Percentiles rank a stretch among this genome's conserved stretches.
phyloP scores from a whole-genome alignment of 2,888 invertebrate species.

The Nemotelus nigrinus region DNA sequence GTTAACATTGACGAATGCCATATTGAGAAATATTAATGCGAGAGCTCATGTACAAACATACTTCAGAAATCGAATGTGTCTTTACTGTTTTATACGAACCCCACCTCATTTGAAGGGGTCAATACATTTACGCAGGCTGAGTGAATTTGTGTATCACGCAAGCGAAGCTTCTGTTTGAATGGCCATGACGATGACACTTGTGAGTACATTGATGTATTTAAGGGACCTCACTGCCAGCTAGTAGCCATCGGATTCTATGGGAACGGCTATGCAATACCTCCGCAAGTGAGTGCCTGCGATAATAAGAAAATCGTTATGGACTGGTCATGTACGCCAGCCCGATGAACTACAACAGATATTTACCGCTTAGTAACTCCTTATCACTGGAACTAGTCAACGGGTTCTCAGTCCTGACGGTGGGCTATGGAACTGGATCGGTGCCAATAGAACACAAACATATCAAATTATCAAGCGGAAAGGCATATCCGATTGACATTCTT shows the following conservation, averaged over 20 bases:
- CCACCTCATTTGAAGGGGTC: constrained; percentile 76
- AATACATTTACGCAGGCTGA: constrained; percentile 74
- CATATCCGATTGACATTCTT: constrained; percentile 86
- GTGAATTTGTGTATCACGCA: constrained; percentile 71
- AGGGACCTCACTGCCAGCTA: constrained; percentile 83
- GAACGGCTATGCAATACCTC: constrained; percentile 94
- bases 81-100: constrained; percentile 89
- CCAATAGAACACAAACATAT: too few species aligned
- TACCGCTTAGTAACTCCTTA: constrained; percentile 76
- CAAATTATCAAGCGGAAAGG: constrained; percentile 63
- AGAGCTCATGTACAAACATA: constrained; percentile 81
- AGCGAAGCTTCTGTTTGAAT: too few species aligned
- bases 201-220: too few species aligned
- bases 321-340: constrained; percentile 94
- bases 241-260: constrained; percentile 88
- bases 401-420: constrained; percentile 74
- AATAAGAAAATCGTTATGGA: constrained; percentile 85
- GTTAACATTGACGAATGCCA: constrained; percentile 62
- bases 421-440: too few species aligned
- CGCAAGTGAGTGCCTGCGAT: constrained; percentile 85
- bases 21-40: too few species aligned
- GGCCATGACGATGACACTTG: constrained; percentile 67
- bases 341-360: constrained; percentile 70
- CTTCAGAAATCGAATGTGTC: constrained; percentile 62
- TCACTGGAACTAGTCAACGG: constrained; percentile 86